Evolutionary conservation across 2,888 invertebrate genomes (phyloP), one percentile per base, ranked within the genome.

Genomic region (Dusona sp.): DNA sequence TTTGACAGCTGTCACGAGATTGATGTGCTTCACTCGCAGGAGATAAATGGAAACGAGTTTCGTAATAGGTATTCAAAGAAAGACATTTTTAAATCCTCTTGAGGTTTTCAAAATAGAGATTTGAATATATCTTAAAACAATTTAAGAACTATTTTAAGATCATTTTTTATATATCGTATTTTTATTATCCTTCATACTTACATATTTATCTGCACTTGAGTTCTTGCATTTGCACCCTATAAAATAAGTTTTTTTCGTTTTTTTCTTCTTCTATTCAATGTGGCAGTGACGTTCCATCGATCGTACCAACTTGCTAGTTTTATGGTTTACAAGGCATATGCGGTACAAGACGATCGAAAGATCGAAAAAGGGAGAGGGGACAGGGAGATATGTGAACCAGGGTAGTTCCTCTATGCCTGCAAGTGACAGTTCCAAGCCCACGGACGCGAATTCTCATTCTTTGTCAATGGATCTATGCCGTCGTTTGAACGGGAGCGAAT

Each of bases 341-440:
- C 72, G 74, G 42, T 70, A 38, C 22, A 29, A 57, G 77, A 73
- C 70, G 78, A 80, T 82, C 75, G 87, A 61, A 57, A 57, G 57
- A 79, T 79, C 54, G 78, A 67, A 42, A 51, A 68, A 77, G 45
- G 42, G 25, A 61, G 29, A 87, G 74, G 51, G 75, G 85, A 80
- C 83, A 84, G 85, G 81, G 81, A 85, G 80, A 79, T 51, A 83
- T 79, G 86, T 83, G 81, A 57, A 75, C 82, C 73, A 79, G 33
- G 87, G 81, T 72, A 79, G 86, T 87, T 88, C 80, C 83, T 67
- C 64, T 67, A 70, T 79, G 77, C 89, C 92, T 93, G 93, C 87
- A 88, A 85, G 87, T 93, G 93, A 93, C 93, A 93, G 92, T 92
- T 89, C 91, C 90, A 90, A 90, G 92, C 92, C 92, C 91, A 89